These are phyloP conservation scores for Brachyopa scutellaris DNA, from an alignment of 2,888 invertebrate genomes.

Conservation along the genomic window DNA sequence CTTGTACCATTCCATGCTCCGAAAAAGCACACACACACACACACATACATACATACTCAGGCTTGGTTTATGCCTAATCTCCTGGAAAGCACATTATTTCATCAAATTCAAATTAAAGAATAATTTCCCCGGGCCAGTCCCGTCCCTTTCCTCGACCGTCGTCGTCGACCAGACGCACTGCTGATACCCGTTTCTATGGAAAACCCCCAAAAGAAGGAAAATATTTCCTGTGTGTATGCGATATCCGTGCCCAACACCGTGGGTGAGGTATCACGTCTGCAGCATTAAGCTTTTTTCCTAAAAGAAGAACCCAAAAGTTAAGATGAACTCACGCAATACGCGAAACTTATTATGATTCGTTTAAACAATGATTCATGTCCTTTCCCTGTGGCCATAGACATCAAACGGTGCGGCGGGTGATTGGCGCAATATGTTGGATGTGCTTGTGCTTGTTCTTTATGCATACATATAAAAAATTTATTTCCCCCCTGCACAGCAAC, in stretches of 20 bases:
- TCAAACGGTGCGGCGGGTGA: constrained; percentile 18
- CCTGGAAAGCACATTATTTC: constrained; percentile 67
- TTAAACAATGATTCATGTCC: constrained; percentile 50
- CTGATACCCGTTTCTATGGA: no score
- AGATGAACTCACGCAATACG: constrained; percentile 40
- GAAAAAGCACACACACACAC: neutral
- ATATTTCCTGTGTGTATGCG: no score
- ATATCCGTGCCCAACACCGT: constrained; percentile 16
- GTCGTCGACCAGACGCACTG: neutral
- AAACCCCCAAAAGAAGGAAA: constrained; percentile 1
- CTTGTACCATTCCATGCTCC: neutral
- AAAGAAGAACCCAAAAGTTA: constrained; percentile 30
- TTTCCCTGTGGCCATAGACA: constrained; percentile 2
- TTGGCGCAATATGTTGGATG: constrained; percentile 17
- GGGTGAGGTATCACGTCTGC: constrained; percentile 21
- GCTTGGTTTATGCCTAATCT: constrained; percentile 67
- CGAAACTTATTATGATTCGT: constrained; percentile 38
- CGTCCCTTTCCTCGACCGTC: no score
- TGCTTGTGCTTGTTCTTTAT: no score
- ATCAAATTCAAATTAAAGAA: constrained; percentile 71
- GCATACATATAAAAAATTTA: constrained; percentile 4
- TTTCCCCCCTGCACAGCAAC: neutral
- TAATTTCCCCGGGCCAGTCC: constrained; percentile 54
- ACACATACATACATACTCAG: neutral
- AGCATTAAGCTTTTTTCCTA: constrained; percentile 16